Evolutionary conservation across 2,797 vertebrate genomes (phyloP).

Genomic region (Remorina albescens): DNA sequence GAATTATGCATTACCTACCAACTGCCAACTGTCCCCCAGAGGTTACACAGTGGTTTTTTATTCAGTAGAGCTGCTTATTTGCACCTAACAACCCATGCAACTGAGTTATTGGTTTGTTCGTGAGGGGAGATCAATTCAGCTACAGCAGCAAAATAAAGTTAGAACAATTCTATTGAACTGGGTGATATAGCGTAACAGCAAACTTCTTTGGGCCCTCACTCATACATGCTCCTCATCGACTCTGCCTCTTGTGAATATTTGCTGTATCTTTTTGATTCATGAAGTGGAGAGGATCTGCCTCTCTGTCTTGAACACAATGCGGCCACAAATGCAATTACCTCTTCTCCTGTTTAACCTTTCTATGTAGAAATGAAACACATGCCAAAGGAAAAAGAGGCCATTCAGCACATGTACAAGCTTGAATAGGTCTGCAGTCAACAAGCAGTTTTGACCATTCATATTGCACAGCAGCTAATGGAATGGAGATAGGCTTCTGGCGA

Average conservation of each 20-base stretch:
- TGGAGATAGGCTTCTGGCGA: conserved; percentile 58
- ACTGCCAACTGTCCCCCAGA: conserved; percentile 23
- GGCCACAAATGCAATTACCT: conserved; percentile 64
- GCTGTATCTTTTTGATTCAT: conserved; percentile 44
- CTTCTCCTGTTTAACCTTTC: conserved; percentile 41
- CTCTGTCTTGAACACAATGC: conserved; percentile 46
- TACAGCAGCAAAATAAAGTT: conserved; percentile 55
- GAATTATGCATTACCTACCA: conserved; percentile 29
- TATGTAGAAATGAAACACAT: conserved; percentile 59
- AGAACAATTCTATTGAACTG: conserved; percentile 49
- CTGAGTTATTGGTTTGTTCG: conserved; percentile 51
- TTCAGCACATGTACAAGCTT: conserved; percentile 53
- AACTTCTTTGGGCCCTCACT: conserved; percentile 25
- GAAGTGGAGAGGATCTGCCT: conserved; percentile 33
- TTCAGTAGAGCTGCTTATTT: conserved; percentile 48
- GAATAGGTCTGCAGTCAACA: conserved; percentile 64
- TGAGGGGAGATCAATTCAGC: conserved; percentile 46
- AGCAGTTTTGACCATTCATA: conserved; percentile 59
- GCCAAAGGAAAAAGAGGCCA: conserved; percentile 30
- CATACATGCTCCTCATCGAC: conserved; percentile 19
- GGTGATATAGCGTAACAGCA: conserved; percentile 37
- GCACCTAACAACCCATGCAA: conserved; percentile 64
- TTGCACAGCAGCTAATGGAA: conserved; percentile 68
- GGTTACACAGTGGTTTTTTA: conserved; percentile 58
- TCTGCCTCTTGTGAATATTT: conserved; percentile 44